Conservation (phyloP, 37 sponge, comb jelly and placozoan species). For the Petrosia ficiformis region DNA sequence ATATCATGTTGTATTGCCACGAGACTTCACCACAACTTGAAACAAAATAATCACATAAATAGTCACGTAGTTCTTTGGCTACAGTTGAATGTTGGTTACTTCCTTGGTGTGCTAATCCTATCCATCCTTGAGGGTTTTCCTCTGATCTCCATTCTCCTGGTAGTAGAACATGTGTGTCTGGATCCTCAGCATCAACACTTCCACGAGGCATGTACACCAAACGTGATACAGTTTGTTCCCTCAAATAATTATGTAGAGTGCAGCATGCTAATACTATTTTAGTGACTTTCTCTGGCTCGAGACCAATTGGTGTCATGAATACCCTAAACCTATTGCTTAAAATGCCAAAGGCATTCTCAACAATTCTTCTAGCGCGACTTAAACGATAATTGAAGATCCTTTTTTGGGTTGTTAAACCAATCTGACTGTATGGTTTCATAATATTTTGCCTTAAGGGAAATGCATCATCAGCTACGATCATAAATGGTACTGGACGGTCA, state of each 20-base stretch:
- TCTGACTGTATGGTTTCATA: constrained; percentile 33
- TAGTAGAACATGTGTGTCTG: background rate
- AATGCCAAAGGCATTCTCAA: constrained; percentile 57
- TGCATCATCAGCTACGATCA: constrained; percentile 56
- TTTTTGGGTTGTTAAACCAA: constrained; percentile 7
- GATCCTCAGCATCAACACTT: background rate
- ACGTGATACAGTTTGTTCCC: background rate
- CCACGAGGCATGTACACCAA: background rate
- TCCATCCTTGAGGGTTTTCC: background rate
- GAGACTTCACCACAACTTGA: background rate
- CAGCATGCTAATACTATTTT: constrained; percentile 5
- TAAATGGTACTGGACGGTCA: constrained; percentile 1
- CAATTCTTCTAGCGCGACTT: constrained; percentile 43
- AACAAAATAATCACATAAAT: background rate
- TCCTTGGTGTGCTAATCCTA: background rate
- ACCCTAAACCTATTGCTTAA: constrained; percentile 18
- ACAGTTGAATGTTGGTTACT: background rate
- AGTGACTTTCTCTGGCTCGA: constrained; percentile 8
- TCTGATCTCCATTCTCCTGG: constrained; percentile 5
- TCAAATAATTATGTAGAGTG: constrained; percentile 11
- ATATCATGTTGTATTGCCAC: constrained; percentile 3
- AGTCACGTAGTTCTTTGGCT: background rate
- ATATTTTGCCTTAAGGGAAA: constrained; percentile 36
- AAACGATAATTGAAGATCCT: constrained; percentile 55
- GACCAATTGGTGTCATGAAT: background rate